These are phyloP conservation scores for Eustalomyia histrio DNA, from an alignment of 2,888 invertebrate genomes.

Conservation along the genomic window DNA sequence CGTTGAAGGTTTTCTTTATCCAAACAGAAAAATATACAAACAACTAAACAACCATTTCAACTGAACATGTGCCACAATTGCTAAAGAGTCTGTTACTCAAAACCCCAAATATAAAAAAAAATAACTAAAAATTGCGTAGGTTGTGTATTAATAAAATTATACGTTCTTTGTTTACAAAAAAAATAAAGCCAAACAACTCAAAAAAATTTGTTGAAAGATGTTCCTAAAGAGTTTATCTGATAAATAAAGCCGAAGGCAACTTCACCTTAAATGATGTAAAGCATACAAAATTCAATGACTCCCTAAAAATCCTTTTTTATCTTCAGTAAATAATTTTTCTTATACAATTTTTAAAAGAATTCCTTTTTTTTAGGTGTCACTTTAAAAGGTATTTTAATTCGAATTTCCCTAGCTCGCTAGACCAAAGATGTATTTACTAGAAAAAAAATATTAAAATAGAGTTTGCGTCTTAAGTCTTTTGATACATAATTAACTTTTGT, in stretches of 20 bases:
- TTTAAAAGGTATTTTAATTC: too few relatives aligned
- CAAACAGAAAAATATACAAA: constrained; percentile 12
- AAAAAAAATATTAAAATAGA: too few relatives aligned
- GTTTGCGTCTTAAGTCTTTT: too few relatives aligned
- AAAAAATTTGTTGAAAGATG: constrained; percentile 64
- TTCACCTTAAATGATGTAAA: constrained; percentile 62
- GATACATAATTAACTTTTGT: too few relatives aligned
- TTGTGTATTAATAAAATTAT: constrained; percentile 65
- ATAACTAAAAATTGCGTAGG: constrained; percentile 61
- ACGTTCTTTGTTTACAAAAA: constrained; percentile 31
- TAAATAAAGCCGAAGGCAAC: constrained; percentile 58
- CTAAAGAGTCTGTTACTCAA: constrained; percentile 53
- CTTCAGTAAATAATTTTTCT: too few relatives aligned
- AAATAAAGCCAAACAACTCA: constrained; percentile 13
- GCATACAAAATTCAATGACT: constrained; percentile 17
- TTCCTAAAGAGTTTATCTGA: constrained; percentile 55
- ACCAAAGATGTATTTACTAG: too few relatives aligned
- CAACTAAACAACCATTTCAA: constrained; percentile 21
- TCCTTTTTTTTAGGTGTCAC: too few relatives aligned
- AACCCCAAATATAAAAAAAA: constrained; percentile 24
- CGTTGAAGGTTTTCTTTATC: constrained; percentile 56
- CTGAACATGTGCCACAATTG: constrained; percentile 61
- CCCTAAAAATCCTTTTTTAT: neutral
- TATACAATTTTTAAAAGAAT: too few relatives aligned
- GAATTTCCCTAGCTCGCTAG: too few relatives aligned